These are phyloP conservation scores for Plectropomus leopardus DNA, from an alignment of 2,113 vertebrate genomes.

Conservation along the genomic window DNA sequence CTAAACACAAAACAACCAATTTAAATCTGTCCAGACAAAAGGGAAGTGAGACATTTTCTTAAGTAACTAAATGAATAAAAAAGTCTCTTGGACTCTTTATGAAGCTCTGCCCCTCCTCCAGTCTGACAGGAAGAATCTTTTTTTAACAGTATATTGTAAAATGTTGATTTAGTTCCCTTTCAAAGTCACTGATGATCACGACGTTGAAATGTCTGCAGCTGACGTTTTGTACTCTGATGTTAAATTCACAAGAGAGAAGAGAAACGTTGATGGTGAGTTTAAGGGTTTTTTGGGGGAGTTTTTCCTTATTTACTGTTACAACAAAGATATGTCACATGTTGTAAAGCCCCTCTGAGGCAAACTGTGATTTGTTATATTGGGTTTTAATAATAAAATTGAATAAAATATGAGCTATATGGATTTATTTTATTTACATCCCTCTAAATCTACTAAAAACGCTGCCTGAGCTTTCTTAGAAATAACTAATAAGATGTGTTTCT, in stretches of 20 bases:
- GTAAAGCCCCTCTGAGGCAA: too few species aligned
- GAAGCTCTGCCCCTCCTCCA: background rate
- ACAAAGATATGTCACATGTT: too few species aligned
- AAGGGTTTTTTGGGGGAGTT: too few species aligned
- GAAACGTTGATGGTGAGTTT: conserved; percentile 30
- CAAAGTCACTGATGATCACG: background rate
- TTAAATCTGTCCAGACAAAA: background rate
- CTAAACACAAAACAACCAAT: too few species aligned
- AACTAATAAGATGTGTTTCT: too few species aligned
- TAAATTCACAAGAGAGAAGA: background rate
- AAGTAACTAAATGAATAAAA: too few species aligned
- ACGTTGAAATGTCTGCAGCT: conserved; percentile 43
- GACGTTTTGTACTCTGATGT: conserved; percentile 56
- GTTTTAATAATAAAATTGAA: too few species aligned
- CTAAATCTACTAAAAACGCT: too few species aligned
- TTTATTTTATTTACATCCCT: background rate
- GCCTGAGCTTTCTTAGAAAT: too few species aligned
- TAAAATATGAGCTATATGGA: background rate
- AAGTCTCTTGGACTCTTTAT: background rate
- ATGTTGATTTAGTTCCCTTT: background rate
- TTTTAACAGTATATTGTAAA: too few species aligned
- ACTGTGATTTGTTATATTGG: too few species aligned
- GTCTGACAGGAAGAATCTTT: background rate
- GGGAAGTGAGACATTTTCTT: background rate
- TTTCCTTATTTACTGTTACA: too few species aligned